These are phyloP conservation scores for Donacobius atricapilla DNA, from an alignment of 2,113 vertebrate species.

Conservation along the genomic window DNA sequence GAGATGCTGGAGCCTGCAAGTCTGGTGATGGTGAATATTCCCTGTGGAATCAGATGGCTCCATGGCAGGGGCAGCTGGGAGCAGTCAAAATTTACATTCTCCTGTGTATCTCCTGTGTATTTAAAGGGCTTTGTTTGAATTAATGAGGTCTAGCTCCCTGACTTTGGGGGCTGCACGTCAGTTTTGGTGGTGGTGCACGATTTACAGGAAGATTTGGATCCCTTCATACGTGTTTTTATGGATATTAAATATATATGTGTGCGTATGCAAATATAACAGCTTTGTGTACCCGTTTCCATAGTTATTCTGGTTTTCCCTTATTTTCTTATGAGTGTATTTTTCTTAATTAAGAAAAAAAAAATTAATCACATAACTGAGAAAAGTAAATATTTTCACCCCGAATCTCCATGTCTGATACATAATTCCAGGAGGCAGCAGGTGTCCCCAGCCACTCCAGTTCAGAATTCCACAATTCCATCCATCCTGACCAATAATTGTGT, in stretches of 20 bases:
- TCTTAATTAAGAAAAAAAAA: background rate
- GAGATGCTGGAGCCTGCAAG: background rate
- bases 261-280: background rate
- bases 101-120: fast-evolving
- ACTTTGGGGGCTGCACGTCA: background rate
- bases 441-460: background rate
- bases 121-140: background rate
- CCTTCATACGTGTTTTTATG: background rate
- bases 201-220: background rate
- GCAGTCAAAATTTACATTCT: background rate
- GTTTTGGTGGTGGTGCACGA: background rate
- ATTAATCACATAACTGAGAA: background rate
- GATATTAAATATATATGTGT: background rate
- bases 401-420: fast-evolving
- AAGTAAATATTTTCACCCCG: background rate
- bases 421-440: background rate
- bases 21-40: background rate
- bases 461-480: background rate
- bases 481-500: background rate
- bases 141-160: background rate
- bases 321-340: background rate
- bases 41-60: background rate
- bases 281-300: background rate
- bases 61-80: background rate
- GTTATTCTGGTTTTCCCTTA: fast-evolving